These are phyloP conservation scores for Babylonia areolata DNA, from an alignment of 1,140 invertebrate species.

Conservation along the genomic window DNA sequence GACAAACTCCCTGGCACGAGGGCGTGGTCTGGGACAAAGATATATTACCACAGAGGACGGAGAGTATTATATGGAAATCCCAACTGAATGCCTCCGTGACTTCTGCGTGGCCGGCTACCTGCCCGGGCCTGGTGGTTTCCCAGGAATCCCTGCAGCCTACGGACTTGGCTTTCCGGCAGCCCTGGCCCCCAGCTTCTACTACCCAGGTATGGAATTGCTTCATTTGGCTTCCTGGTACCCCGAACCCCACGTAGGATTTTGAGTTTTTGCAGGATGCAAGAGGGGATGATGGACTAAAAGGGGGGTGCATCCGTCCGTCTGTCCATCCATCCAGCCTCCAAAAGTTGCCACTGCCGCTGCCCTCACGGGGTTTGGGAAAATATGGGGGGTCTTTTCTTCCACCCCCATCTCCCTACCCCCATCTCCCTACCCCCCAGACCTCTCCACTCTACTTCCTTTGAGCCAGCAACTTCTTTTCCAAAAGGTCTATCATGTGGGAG, in stretches of 20 bases:
- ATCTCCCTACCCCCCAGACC: no score
- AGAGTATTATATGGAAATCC: slow-evolving; percentile 30
- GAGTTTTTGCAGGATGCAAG: no score
- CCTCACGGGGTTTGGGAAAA: no score
- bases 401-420: no score
- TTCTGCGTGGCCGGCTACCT: slow-evolving; percentile 40
- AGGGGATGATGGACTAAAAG: no score
- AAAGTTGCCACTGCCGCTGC: no score
- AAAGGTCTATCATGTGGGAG: no score
- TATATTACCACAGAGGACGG: slow-evolving; percentile 27
- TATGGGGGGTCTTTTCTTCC: no score
- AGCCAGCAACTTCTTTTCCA: no score
- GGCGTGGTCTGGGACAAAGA: slow-evolving; percentile 66
- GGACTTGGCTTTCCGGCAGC: slow-evolving; percentile 58
- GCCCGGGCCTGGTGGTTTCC: slow-evolving; percentile 27
- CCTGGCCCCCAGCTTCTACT: slow-evolving; percentile 58
- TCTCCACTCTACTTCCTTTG: no score
- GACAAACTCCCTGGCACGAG: slow-evolving; percentile 59
- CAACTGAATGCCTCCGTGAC: slow-evolving; percentile 18
- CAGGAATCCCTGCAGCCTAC: slow-evolving; percentile 42
- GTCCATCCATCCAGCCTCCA: no score
- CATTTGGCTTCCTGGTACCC: slow-evolving; percentile 68
- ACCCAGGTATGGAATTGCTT: slow-evolving; percentile 66
- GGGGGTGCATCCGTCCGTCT: no score
- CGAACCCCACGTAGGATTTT: slow-evolving; percentile 56